Evolutionary conservation across 2,888 invertebrate genomes (phyloP), one percentile per base, ranked within the genome.

Genomic region (Drosophila gaucha): DNA sequence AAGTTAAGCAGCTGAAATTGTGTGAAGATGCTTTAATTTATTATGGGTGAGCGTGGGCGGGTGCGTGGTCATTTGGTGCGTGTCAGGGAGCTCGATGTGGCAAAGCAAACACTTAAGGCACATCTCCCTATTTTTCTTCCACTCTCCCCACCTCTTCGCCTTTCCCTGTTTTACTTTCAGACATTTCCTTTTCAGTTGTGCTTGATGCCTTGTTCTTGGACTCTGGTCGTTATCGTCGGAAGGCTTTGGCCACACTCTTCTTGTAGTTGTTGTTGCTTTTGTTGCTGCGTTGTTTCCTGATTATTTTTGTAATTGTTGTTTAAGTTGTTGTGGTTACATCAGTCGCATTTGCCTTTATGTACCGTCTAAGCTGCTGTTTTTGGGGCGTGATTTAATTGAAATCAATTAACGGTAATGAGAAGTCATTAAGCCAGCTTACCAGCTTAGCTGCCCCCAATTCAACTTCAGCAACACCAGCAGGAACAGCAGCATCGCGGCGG

Each of bases 381-480:
- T 70, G 54, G 84, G 84, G 90, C 80, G 86, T 89, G 90, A 90
- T 90, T 91, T 91, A 91, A 91, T 91, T 91, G 90, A 91, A 91
- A 91, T 91, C 90, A 91, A 91, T 91, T 91, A 91, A 90, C 90
- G 84, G 80, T 90, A 91, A 91, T 90, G 90, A 90, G 91, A 82
- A 86, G 90, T 89, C 89, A 91, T 91, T 91, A 91, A 90, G 86
- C 59, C 59, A 66, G 82, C 85, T 80, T 80, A 86, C 60, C 43
- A 41, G 55, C 55, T 63, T 57, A 68, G 57, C 63, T 54, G 31
- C 38, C 33, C 47, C 33, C 18, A 18, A 24, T 36, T 54, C 54
- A 31, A 31, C 75, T 59, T 62, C 44, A 44, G 33, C n/a, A n/a
- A n/a, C n/a, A n/a, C n/a, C n/a, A n/a, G n/a, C n/a, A n/a, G n/a